Evolutionary conservation across 2,113 vertebrate species (phyloP), one percentile per base, ranked within the genome.

Genomic region (Hipposideros armiger): DNA sequence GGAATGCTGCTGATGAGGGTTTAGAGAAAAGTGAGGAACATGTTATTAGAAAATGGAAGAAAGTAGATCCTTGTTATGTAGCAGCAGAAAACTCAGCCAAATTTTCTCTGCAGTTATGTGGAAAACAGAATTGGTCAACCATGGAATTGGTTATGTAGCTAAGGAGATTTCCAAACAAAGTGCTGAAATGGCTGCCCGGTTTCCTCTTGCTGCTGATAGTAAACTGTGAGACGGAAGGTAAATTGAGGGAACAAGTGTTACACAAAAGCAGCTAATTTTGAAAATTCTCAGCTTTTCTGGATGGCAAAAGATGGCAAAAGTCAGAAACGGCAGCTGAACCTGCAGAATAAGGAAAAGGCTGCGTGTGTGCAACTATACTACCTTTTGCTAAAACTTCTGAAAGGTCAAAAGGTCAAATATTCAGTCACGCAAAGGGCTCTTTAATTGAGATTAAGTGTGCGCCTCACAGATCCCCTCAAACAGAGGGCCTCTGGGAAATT

Each of bases 391-490:
- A 91, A 81, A 56, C 17, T 95, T 50, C 50, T 82, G 56, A 80
- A 92, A 92, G 69, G 87, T 73, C 77, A 60, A 85, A 95, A 95
- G 80, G 20, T 86, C 93, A 87, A 67, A 72, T 73, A 91, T 58
- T 86, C 47, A 87, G 47, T 90, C 74, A 95, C 11, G 56, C 16
- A 58, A 86, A 90, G 47, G 78, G n/a, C 22, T 24, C 87, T 81
- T 90, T 89, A 56, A 72, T 36, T 56, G 50, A 85, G 50, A 94
- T 76, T 56, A 70, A 90, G 30, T 64, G 17, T 66, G 36, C 56
- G 24, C 17, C 45, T 81, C 78, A 30, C 7, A 89, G 28, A 85
- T 64, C 28, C 16, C 17, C 26, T 90, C 40, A n/a, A 60, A 50
- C 26, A 24, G n/a, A 45, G 60, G 8, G 40, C 14, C n/a, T 70